Conservation (phyloP, 2,888 invertebrate species). For the Asteroscopus sphinx region DNA sequence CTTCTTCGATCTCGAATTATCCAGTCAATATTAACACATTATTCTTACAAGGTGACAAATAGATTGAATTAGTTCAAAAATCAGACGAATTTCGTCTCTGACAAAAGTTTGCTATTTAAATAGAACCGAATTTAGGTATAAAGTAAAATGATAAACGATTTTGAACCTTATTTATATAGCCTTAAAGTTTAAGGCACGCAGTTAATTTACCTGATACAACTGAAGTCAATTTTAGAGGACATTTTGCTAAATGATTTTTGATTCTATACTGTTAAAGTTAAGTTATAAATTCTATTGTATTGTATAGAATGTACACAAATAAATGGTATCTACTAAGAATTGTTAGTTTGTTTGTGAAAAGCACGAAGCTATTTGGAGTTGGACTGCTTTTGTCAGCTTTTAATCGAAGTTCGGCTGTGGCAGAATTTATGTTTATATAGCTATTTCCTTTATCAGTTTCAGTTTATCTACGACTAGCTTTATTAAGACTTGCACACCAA, state of each 20-base stretch:
- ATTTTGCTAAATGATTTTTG: slow-evolving; percentile 2
- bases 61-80: slow-evolving; percentile 23
- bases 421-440: background rate
- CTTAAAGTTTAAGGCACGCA: slow-evolving; percentile 4
- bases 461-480: no score
- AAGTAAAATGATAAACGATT: slow-evolving; percentile 5
- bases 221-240: slow-evolving; percentile 7
- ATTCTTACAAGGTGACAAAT: slow-evolving; percentile 5
- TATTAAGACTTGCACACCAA: no score
- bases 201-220: background rate
- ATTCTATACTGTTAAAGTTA: background rate
- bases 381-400: slow-evolving; percentile 10
- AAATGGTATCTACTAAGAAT: slow-evolving; percentile 2
- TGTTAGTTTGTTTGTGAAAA: slow-evolving; percentile 10
- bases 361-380: slow-evolving; percentile 26
- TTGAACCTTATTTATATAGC: slow-evolving; percentile 2
- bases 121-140: slow-evolving; percentile 1
- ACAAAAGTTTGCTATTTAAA: slow-evolving; percentile 14
- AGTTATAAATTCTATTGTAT: background rate
- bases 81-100: slow-evolving; percentile 3
- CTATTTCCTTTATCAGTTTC: background rate
- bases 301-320: background rate
- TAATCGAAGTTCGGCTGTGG: slow-evolving; percentile 13
- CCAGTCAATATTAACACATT: no score
- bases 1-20: no score